Percentiles rank a stretch among this genome's conserved stretches.
Conservation (phyloP, 2,797 vertebrate genomes). For the Pelochelys cantorii region DNA sequence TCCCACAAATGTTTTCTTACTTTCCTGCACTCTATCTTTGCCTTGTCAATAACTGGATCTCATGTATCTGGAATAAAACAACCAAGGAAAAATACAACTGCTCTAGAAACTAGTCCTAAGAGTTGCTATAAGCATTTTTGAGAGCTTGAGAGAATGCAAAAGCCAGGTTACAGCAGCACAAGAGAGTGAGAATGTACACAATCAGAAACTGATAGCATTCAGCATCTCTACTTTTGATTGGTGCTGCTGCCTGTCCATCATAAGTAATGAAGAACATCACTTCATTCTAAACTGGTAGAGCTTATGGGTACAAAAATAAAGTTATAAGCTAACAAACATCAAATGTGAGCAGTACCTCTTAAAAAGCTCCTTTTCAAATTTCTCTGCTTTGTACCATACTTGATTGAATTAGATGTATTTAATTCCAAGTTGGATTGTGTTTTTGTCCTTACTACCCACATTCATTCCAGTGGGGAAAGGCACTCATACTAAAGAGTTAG, state of each 20-base stretch:
- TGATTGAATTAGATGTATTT: too few relatives aligned
- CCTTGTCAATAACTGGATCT: background rate
- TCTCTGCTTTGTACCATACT: too few relatives aligned
- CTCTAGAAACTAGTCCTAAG: background rate
- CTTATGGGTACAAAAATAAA: slow-evolving; percentile 36
- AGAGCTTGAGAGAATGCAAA: slow-evolving; percentile 43
- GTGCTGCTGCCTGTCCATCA: slow-evolving; percentile 1
- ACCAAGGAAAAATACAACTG: background rate
- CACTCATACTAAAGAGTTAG: background rate
- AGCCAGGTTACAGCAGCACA: slow-evolving; percentile 34
- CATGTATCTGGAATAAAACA: background rate
- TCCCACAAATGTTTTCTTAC: background rate
- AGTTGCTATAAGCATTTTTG: background rate
- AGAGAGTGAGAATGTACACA: slow-evolving; percentile 54
- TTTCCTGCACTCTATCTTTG: background rate
- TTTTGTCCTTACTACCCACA: too few relatives aligned
- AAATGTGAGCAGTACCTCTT: slow-evolving; percentile 45
- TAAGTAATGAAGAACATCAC: slow-evolving; percentile 37
- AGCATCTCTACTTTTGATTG: slow-evolving; percentile 36
- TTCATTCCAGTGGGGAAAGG: too few relatives aligned
- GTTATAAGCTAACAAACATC: slow-evolving; percentile 31
- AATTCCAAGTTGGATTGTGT: too few relatives aligned
- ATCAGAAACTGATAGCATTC: slow-evolving; percentile 46
- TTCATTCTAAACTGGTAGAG: slow-evolving; percentile 50
- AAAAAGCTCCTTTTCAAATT: too few relatives aligned